These are phyloP conservation scores for Microchrysa polita DNA, from an alignment of 2,888 invertebrate species.

Conservation along the genomic window DNA sequence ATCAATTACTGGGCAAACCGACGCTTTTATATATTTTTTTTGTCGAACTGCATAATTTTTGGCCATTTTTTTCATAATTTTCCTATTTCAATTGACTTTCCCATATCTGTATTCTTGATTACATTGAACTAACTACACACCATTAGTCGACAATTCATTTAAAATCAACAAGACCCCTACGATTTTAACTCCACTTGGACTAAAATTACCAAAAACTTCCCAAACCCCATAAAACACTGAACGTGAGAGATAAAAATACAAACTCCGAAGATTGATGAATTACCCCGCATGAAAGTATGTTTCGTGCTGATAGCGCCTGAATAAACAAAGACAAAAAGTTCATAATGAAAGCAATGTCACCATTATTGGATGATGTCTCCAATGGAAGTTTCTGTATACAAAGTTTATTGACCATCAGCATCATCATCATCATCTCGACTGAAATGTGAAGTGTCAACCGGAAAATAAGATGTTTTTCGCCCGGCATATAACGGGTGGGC, in stretches of 20 bases:
- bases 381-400: neutral
- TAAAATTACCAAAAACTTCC: neutral
- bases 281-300: neutral
- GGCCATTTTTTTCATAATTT: no score
- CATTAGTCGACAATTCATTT: no score
- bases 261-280: slow-evolving; percentile 11
- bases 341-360: slow-evolving; percentile 19
- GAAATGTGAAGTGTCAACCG: slow-evolving; percentile 30
- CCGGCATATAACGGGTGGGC: no score
- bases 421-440: slow-evolving; percentile 7
- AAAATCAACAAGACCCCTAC: no score
- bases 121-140: no score
- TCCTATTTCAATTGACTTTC: no score
- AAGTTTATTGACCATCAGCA: slow-evolving; percentile 29
- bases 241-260: no score
- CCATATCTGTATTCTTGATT: no score
- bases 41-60: no score
- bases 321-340: neutral
- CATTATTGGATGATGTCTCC: neutral
- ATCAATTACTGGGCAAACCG: no score
- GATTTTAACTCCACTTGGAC: no score
- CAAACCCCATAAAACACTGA: neutral
- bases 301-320: neutral
- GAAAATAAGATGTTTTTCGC: slow-evolving; percentile 31
- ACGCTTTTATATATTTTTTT: no score